Evolutionary conservation across 2,888 invertebrate species (phyloP).

Genomic region (Antitype chi): DNA sequence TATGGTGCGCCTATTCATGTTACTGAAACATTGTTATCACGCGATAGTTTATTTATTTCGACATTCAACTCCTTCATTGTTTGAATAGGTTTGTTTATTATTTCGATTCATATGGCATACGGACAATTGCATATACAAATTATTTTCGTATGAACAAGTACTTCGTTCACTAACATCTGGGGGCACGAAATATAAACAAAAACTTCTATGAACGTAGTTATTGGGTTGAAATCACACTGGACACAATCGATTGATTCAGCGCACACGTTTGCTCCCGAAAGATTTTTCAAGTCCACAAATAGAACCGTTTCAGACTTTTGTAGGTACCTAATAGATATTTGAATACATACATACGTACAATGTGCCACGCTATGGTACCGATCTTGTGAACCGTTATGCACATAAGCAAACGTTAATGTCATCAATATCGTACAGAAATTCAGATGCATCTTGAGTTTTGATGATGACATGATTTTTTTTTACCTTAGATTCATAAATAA

Average conservation of each 20-base stretch:
- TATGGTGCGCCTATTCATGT: conserved; percentile 17
- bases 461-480: conserved; percentile 6
- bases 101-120: conserved; percentile 35
- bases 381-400: neutral
- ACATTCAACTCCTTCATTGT: conserved; percentile 39
- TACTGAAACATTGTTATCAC: conserved; percentile 20
- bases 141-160: conserved; percentile 48
- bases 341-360: neutral
- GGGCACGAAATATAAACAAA: conserved; percentile 61
- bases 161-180: conserved; percentile 26
- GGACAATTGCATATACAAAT: conserved; percentile 34
- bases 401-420: neutral
- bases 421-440: conserved; percentile 12
- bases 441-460: neutral
- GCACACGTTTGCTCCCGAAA: neutral
- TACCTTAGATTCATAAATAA: conserved; percentile 22
- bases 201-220: conserved; percentile 13
- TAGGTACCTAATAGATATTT: neutral
- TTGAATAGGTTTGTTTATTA: conserved; percentile 43
- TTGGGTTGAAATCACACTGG: conserved; percentile 25
- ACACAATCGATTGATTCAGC: conserved; percentile 16
- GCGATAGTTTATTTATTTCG: conserved; percentile 48
- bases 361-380: neutral
- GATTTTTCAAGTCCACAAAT: neutral
- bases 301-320: neutral